A percentile compares a stretch with the other conserved stretches of the same genome.
These are phyloP conservation scores for Sipunculus nudus DNA, from an alignment of 2,888 invertebrate species.

Conservation along the genomic window DNA sequence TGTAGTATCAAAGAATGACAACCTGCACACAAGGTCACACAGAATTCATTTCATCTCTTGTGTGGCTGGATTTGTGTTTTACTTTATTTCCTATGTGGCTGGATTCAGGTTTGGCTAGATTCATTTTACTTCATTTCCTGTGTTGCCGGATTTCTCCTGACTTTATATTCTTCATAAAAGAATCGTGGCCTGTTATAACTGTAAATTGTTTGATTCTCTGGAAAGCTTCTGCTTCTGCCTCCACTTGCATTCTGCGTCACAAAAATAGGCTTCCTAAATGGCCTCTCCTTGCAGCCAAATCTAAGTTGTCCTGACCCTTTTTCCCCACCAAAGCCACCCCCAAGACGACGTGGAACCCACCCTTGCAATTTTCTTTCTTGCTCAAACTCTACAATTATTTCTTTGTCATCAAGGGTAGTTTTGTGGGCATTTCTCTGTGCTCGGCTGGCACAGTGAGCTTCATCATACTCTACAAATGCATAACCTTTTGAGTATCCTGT, in stretches of 20 bases:
- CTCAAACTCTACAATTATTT: slow-evolving; percentile 82
- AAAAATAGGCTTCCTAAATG: slow-evolving; percentile 71
- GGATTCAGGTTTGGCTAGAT: no score
- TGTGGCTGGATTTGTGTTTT: no score
- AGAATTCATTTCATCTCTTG: no score
- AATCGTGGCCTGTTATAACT: no score
- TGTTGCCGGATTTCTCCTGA: no score
- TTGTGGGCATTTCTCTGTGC: slow-evolving; percentile 74
- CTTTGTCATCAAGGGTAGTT: slow-evolving; percentile 74
- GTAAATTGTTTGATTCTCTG: no score
- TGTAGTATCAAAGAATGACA: no score
- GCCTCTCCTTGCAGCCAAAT: slow-evolving; percentile 84
- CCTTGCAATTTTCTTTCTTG: slow-evolving; percentile 75
- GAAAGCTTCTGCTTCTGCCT: no score
- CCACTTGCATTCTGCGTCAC: neutral
- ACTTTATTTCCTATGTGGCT: no score
- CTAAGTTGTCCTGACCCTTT: slow-evolving; percentile 88
- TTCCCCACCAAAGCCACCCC: slow-evolving; percentile 87
- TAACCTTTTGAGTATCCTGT: slow-evolving; percentile 85
- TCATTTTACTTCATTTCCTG: no score
- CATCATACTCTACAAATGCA: slow-evolving; percentile 84
- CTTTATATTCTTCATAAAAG: no score
- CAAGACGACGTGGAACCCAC: slow-evolving; percentile 86
- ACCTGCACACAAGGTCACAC: no score
- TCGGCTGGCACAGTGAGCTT: slow-evolving; percentile 71